These are phyloP conservation scores for Drosophila prostipennis DNA, from an alignment of 2,888 invertebrate genomes.

Conservation along the genomic window DNA sequence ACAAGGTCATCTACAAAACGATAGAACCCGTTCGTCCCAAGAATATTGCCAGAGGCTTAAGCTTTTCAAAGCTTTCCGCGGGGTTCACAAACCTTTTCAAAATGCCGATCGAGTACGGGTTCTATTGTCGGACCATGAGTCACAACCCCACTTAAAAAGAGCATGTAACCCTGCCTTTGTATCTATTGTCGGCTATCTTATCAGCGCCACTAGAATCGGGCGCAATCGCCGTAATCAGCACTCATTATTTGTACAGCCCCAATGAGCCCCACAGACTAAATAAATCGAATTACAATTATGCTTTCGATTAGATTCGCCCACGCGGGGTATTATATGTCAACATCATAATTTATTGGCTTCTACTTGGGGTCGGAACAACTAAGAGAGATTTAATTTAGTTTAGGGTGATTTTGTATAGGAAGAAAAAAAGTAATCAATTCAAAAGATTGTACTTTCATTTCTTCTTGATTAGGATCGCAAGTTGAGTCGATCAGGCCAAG, in stretches of 20 bases:
- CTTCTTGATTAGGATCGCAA: no score
- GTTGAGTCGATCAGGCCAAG: no score
- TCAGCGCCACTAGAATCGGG: slow-evolving; percentile 1
- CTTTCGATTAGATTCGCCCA: slow-evolving; percentile 53
- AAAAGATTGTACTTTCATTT: no score
- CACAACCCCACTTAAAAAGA: neutral
- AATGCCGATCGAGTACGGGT: slow-evolving; percentile 1
- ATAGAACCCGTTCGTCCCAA: slow-evolving; percentile 19
- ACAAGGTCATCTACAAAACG: slow-evolving; percentile 25
- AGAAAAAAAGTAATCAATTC: no score
- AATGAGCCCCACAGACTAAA: slow-evolving; percentile 27
- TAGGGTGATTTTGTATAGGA: no score
- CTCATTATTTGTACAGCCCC: slow-evolving; percentile 44
- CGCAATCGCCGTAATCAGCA: slow-evolving; percentile 54
- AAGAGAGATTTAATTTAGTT: no score
- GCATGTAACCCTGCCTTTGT: neutral
- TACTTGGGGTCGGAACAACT: neutral
- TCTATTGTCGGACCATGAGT: slow-evolving; percentile 13
- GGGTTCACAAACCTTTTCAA: slow-evolving; percentile 30
- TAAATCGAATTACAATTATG: slow-evolving; percentile 56
- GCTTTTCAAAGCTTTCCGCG: slow-evolving; percentile 23
- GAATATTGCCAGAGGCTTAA: slow-evolving; percentile 8
- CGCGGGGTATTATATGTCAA: slow-evolving; percentile 7
- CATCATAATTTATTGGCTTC: slow-evolving; percentile 8
- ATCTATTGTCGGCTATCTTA: slow-evolving; percentile 15